phyloP scores from a whole-genome alignment of 2,888 invertebrate genomes.

The Pristionchus maxplancki region DNA sequence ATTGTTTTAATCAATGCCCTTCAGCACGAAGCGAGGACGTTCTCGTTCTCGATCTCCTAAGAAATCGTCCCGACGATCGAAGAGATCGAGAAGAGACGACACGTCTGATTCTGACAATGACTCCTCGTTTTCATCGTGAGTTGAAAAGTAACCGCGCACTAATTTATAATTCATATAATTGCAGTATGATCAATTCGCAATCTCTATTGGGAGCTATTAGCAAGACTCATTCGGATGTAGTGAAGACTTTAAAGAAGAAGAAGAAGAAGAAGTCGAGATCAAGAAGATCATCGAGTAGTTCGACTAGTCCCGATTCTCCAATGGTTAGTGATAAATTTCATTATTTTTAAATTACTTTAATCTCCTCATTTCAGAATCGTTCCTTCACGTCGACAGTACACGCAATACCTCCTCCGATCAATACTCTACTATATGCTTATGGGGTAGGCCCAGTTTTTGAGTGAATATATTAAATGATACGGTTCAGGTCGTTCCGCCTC shows the following conservation, averaged over 20 bases:
- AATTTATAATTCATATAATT: neutral
- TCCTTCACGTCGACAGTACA: slow-evolving; percentile 35
- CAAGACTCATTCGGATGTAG: slow-evolving; percentile 18
- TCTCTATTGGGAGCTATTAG: slow-evolving; percentile 42
- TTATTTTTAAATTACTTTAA: too few species aligned
- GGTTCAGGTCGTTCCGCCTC: neutral
- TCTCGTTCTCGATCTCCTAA: slow-evolving; percentile 41
- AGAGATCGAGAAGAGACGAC: slow-evolving; percentile 42
- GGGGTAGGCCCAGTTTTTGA: neutral
- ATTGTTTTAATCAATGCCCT: neutral
- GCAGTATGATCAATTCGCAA: slow-evolving; percentile 23
- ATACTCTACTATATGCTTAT: neutral
- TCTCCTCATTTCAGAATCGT: slow-evolving; percentile 2
- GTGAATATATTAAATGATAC: neutral
- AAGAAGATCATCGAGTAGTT: slow-evolving; percentile 45
- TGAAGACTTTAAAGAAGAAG: slow-evolving; percentile 9
- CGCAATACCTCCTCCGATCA: neutral
- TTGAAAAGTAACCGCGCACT: neutral
- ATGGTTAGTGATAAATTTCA: too few species aligned
- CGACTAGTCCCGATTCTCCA: slow-evolving; percentile 42
- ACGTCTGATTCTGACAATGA: slow-evolving; percentile 35
- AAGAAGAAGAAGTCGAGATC: neutral
- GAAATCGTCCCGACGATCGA: slow-evolving; percentile 42
- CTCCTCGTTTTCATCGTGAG: neutral
- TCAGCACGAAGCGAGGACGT: neutral